Evolutionary conservation across 2,888 invertebrate species (phyloP).

Genomic region (Calliphora vomitoria): DNA sequence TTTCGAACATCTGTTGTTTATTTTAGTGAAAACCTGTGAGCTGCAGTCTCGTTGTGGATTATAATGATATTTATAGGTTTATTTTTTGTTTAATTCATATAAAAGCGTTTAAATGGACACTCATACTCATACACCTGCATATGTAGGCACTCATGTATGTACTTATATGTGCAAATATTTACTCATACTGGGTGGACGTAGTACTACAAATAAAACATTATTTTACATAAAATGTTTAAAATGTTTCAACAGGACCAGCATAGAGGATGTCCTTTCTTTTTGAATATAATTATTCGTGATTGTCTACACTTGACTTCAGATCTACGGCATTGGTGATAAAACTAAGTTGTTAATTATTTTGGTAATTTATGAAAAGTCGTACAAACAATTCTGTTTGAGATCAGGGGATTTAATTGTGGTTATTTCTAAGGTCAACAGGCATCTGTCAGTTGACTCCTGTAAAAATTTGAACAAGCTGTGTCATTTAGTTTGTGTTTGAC

Average conservation of each 20-base stretch:
- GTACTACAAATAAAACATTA: constrained; percentile 42
- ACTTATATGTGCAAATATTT: constrained; percentile 6
- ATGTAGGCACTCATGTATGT: not conserved
- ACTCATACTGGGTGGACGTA: not conserved
- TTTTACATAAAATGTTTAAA: constrained; percentile 57
- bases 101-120: constrained; percentile 29
- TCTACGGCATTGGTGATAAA: not conserved
- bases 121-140: not conserved
- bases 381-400: too few relatives aligned
- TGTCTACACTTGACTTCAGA: constrained; percentile 34
- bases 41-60: constrained; percentile 52
- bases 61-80: constrained; percentile 69
- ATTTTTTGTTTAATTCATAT: constrained; percentile 46
- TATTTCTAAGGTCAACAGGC: too few relatives aligned
- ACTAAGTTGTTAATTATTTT: too few relatives aligned
- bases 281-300: constrained; percentile 52
- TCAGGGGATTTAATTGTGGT: too few relatives aligned
- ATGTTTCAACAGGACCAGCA: constrained; percentile 41
- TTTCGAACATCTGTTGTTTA: constrained; percentile 70
- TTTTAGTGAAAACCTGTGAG: constrained; percentile 29
- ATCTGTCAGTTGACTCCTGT: too few relatives aligned
- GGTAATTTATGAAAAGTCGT: too few relatives aligned
- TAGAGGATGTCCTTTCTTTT: constrained; percentile 36
- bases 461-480: too few relatives aligned
- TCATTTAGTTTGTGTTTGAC: too few relatives aligned